Evolutionary conservation across 2,113 vertebrate genomes (phyloP).

Genomic region (Abramis brama): DNA sequence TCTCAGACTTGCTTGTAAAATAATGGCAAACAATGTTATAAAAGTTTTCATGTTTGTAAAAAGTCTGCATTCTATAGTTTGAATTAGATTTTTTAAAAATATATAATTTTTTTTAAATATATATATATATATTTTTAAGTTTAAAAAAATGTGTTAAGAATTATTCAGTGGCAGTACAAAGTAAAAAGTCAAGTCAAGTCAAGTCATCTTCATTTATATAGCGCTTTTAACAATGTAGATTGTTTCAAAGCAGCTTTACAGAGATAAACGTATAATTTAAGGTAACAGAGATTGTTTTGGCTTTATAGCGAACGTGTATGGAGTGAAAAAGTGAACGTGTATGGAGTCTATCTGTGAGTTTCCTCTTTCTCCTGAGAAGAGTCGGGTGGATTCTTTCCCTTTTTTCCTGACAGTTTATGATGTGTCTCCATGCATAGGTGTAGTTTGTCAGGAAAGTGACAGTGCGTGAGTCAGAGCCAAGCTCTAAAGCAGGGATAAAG

Average conservation of each 20-base stretch:
- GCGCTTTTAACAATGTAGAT: too few species aligned
- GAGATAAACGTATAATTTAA: too few species aligned
- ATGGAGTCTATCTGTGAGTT: background rate
- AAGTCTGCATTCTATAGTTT: background rate
- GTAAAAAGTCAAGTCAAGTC: background rate
- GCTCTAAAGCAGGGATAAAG: constrained; percentile 74
- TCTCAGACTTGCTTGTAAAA: background rate
- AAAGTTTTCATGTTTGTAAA: background rate
- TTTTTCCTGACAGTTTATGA: constrained; percentile 66
- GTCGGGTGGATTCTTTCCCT: background rate
- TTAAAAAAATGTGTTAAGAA: background rate
- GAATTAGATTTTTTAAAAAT: background rate
- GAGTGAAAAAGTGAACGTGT: background rate
- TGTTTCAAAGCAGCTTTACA: too few species aligned
- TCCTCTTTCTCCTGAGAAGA: constrained; percentile 14
- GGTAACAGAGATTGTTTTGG: too few species aligned
- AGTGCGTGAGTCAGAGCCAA: constrained; percentile 71
- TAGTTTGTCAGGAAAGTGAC: constrained; percentile 74
- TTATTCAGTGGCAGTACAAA: background rate
- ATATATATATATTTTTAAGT: too few species aligned
- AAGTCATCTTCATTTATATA: too few species aligned
- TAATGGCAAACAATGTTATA: background rate
- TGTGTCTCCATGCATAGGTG: constrained; percentile 66
- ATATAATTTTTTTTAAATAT: background rate
- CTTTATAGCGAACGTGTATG: too few species aligned